These are phyloP conservation scores for Catostomus latipinnis DNA, from an alignment of 2,797 vertebrate genomes.

Conservation along the genomic window DNA sequence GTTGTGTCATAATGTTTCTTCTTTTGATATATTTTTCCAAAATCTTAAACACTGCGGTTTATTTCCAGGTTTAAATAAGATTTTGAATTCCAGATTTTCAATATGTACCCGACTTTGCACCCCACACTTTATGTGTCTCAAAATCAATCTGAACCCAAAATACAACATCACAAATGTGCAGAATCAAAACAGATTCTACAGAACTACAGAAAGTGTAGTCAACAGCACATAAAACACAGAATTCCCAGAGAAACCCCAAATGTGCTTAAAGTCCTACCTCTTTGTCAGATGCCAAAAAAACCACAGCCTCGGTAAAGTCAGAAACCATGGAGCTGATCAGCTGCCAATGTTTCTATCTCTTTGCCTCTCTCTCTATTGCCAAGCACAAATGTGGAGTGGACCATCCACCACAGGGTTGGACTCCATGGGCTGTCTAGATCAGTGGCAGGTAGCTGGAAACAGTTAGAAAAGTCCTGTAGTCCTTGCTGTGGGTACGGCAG, in stretches of 20 bases:
- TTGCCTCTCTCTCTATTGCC: constrained; percentile 49
- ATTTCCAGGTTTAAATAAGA: too few relatives aligned
- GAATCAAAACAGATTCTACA: background rate
- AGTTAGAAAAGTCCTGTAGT: constrained; percentile 71
- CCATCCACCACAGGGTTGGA: constrained; percentile 62
- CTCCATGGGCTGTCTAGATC: constrained; percentile 64
- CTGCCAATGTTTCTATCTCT: constrained; percentile 62
- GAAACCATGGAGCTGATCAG: constrained; percentile 72
- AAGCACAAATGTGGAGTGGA: constrained; percentile 44
- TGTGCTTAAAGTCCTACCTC: constrained; percentile 62
- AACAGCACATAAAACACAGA: constrained; percentile 16
- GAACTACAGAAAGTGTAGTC: constrained; percentile 20
- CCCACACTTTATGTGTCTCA: background rate
- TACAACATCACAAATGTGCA: background rate
- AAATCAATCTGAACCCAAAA: background rate
- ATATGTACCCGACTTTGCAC: background rate
- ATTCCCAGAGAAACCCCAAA: constrained; percentile 16
- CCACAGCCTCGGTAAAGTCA: constrained; percentile 69
- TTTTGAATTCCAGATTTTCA: too few relatives aligned
- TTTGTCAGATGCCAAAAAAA: constrained; percentile 69
- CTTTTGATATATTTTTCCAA: too few relatives aligned
- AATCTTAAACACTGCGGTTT: too few relatives aligned
- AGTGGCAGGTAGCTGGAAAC: constrained; percentile 58
- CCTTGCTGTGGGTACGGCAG: constrained; percentile 60
- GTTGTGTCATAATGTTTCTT: too few relatives aligned